Conservation (phyloP, 2,797 vertebrate genomes). For the Tarsius wallacei region DNA sequence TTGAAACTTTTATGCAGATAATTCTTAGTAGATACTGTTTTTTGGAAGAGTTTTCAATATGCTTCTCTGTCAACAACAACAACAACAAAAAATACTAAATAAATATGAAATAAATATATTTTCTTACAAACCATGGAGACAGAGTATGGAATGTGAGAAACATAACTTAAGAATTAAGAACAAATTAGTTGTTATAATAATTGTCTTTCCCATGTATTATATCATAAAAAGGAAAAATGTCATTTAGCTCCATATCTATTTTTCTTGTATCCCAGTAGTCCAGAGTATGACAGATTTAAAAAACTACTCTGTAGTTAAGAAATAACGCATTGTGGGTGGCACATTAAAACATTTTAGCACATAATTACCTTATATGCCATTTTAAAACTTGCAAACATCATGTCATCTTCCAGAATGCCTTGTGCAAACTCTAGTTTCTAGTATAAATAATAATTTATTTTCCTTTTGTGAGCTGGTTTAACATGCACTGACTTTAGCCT, state of each 20-base stretch:
- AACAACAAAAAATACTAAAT: neutral
- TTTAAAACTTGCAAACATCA: neutral
- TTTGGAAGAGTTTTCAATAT: neutral
- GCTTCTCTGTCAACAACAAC: neutral
- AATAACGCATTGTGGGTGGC: neutral
- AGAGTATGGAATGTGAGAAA: neutral
- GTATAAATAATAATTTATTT: neutral
- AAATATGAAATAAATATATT: neutral
- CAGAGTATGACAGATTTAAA: neutral
- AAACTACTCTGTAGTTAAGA: neutral
- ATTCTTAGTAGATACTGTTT: slow-evolving; percentile 38
- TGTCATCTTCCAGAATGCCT: neutral
- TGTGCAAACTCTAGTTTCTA: neutral
- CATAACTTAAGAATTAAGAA: neutral
- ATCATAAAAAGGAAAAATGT: neutral
- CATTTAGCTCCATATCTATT: neutral
- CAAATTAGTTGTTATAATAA: too few species aligned
- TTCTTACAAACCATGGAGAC: neutral
- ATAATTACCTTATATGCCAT: neutral
- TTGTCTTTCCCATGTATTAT: neutral
- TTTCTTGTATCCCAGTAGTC: neutral
- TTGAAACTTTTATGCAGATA: neutral
- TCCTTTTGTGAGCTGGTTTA: neutral
- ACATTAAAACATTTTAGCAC: neutral
- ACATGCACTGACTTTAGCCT: neutral